Evolutionary conservation across 2,888 invertebrate species (phyloP).

Genomic region (Lasioglossum leucozonium): DNA sequence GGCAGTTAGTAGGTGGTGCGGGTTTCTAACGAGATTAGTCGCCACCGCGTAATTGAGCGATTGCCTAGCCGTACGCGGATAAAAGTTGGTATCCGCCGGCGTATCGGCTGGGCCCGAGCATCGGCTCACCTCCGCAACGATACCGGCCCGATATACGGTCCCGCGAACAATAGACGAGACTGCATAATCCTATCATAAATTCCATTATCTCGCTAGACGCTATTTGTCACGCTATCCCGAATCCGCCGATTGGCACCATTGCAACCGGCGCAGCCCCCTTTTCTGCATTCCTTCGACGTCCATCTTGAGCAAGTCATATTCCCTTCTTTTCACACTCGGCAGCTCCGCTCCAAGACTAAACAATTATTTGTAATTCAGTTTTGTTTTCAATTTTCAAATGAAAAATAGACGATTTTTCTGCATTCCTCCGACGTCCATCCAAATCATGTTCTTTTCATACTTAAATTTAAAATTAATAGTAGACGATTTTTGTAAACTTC

Average conservation of each 20-base stretch:
- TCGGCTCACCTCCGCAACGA: constrained; percentile 11
- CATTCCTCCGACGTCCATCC: too few species aligned
- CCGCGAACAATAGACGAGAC: constrained; percentile 66
- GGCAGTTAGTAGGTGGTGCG: constrained; percentile 49
- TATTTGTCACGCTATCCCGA: constrained; percentile 63
- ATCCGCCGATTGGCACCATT: constrained; percentile 17
- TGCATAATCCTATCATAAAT: constrained; percentile 67
- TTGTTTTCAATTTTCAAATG: not conserved
- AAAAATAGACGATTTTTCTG: not conserved
- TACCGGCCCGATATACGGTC: constrained; percentile 21
- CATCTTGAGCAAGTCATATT: not conserved
- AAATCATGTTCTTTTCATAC: too few species aligned
- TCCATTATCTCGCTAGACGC: constrained; percentile 65
- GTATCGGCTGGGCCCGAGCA: constrained; percentile 42
- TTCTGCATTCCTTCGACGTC: constrained; percentile 6
- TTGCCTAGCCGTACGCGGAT: constrained; percentile 51
- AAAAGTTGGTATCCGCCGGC: constrained; percentile 50
- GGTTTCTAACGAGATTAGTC: constrained; percentile 62
- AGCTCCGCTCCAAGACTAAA: not conserved
- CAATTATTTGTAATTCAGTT: not conserved
- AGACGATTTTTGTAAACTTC: not conserved
- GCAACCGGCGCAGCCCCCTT: not conserved
- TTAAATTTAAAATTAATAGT: not conserved
- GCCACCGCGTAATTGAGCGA: constrained; percentile 65
- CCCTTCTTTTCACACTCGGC: not conserved